Evolutionary conservation across 2,797 vertebrate species (phyloP).

Genomic region (Sciurus vulgaris): DNA sequence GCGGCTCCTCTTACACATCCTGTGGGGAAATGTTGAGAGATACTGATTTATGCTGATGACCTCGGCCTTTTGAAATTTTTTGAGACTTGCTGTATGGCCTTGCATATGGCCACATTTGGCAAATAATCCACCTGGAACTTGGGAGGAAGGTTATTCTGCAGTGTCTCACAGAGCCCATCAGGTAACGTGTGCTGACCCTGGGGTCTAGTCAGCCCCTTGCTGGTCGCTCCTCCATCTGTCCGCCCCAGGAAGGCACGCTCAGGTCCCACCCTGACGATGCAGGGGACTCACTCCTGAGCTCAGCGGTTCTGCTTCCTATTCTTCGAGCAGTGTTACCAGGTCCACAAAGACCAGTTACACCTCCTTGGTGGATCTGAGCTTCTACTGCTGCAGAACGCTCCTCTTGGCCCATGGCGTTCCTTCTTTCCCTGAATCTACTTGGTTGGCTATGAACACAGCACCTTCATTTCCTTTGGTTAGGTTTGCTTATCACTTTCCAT

Average conservation of each 20-base stretch:
- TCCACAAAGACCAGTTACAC: not conserved
- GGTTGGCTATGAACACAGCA: not conserved
- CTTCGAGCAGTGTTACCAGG: not conserved
- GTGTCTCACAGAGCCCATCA: fast-evolving
- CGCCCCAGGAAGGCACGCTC: not conserved
- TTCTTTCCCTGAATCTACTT: not conserved
- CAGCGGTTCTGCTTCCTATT: not conserved
- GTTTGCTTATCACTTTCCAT: not conserved
- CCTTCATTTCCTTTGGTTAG: not conserved
- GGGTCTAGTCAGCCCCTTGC: not conserved
- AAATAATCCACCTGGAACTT: not conserved
- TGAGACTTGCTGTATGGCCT: not conserved
- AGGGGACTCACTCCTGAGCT: too few relatives aligned
- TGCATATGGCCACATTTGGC: not conserved
- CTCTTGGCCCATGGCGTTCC: not conserved
- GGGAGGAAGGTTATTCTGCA: not conserved
- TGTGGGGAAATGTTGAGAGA: too few relatives aligned
- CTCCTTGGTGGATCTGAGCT: not conserved
- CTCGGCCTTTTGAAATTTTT: not conserved
- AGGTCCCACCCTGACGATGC: too few relatives aligned
- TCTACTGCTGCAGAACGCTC: not conserved
- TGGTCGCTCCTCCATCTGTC: too few relatives aligned
- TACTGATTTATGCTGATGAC: not conserved
- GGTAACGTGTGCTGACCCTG: too few relatives aligned
- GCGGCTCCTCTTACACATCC: too few relatives aligned